phyloP scores from a whole-genome alignment of 2,888 invertebrate genomes.

The Lithophane leautieri region DNA sequence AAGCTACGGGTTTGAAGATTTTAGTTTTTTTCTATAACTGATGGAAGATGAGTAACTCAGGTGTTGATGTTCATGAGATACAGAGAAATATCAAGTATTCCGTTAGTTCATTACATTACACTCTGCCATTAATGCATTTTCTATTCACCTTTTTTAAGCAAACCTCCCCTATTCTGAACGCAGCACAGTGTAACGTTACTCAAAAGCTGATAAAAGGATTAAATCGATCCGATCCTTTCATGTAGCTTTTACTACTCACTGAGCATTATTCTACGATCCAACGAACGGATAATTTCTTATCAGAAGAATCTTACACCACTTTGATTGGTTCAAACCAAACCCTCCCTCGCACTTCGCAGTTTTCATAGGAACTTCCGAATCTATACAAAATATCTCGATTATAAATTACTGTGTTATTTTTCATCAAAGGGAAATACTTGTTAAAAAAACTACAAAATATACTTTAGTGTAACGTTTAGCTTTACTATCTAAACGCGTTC shows the following conservation, averaged over 20 bases:
- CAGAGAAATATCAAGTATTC: neutral
- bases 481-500: neutral
- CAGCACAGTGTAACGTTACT: neutral
- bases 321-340: constrained; percentile 18
- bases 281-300: constrained; percentile 29
- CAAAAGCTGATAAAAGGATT: constrained; percentile 32
- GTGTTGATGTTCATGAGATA: neutral
- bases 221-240: constrained; percentile 40
- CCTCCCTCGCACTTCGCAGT: neutral
- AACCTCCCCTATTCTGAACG: neutral
- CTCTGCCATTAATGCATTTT: neutral
- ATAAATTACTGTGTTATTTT: too few relatives aligned
- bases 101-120: neutral
- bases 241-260: constrained; percentile 40
- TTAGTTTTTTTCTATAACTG: neutral
- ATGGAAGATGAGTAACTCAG: neutral
- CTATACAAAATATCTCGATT: too few relatives aligned
- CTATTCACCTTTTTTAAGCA: neutral
- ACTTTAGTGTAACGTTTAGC: neutral
- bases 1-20: neutral
- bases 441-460: neutral
- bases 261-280: constrained; percentile 36
- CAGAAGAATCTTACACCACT: constrained; percentile 5
- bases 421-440: too few relatives aligned
- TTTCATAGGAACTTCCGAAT: neutral